Evolutionary conservation across 2,888 invertebrate species (phyloP).

Genomic region (Scaptomyza caliginosa): DNA sequence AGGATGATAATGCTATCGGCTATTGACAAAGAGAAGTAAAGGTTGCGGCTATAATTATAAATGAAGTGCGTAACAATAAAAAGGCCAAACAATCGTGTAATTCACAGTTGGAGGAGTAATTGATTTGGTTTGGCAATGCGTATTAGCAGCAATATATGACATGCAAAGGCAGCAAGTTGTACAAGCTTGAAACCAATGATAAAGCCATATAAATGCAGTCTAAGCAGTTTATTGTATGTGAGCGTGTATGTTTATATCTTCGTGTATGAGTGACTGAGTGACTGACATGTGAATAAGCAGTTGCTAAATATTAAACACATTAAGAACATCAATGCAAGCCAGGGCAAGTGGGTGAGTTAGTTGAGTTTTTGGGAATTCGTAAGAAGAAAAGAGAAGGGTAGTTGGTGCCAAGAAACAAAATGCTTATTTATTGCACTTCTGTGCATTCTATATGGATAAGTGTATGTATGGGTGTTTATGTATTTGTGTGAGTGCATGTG

Average conservation of each 20-base stretch:
- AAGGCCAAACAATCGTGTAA: conserved; percentile 37
- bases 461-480: conserved; percentile 17
- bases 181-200: conserved; percentile 1
- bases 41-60: conserved; percentile 58
- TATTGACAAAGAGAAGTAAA: conserved; percentile 57
- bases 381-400: conserved; percentile 2
- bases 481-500: conserved; percentile 34
- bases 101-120: conserved; percentile 35
- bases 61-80: conserved; percentile 55
- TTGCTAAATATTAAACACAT: conserved; percentile 39
- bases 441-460: conserved; percentile 46
- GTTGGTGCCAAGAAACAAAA: conserved; percentile 44
- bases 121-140: conserved; percentile 18
- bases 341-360: conserved; percentile 33
- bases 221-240: conserved; percentile 7
- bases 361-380: conserved; percentile 22
- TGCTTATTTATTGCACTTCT: conserved; percentile 70
- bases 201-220: conserved; percentile 1
- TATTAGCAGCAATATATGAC: conserved; percentile 35
- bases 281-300: conserved; percentile 55
- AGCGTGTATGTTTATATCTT: neutral
- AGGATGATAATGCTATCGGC: conserved; percentile 40
- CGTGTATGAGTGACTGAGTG: conserved; percentile 12
- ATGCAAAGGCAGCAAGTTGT: conserved; percentile 13
- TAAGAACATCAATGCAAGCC: conserved; percentile 42